Evolutionary conservation across 1,140 invertebrate genomes (phyloP), one percentile per base, ranked within the genome.

Genomic region (Lysiphlebus fabarum): DNA sequence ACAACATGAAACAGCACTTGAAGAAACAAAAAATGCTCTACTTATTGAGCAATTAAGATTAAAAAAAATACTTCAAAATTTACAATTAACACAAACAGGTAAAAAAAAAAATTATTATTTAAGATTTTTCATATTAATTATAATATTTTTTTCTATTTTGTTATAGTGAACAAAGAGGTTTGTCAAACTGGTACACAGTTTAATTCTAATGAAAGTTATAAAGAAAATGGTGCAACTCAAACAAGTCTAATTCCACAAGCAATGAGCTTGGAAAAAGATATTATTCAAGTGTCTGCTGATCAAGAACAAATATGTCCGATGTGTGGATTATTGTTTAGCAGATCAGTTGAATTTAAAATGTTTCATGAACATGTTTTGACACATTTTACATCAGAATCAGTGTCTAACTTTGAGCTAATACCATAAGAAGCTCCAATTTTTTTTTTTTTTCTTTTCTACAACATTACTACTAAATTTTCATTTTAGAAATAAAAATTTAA

Each of bases 21-120:
- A 82, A 37, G 75, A 82, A 55, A 78, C 88, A 17, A 88, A 86
- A 61, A 82, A 85, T 61, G 80, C 82, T 59, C 73, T 88, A 44
- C 70, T 82, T 56, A 73, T 82, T 61, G 88, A 91, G 72, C 84
- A 88, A 74, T 77, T 80, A 55, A 83, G 83, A 66, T 76, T 90
- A 12, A 85, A 83, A 45, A 76, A 72, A 33, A 70, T 73, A 17
- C 53, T 85, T 10, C 71, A 77, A 49, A 73, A 75, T 63, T 61
- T 80, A 12, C 70, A 70, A 53, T 72, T 67, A 56, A 62, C 69
- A 11, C 73, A 70, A 56, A 72, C 67, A 69, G 74, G 76, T 79
- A 62, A 63, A 34, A 17, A 17, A 47, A 48, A 53, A 59, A 34
- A 33, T 6, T 9, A 33, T 34, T 7, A 42, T 40, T 11, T 54